A percentile compares a stretch with the other conserved stretches of the same genome.
phyloP scores from a whole-genome alignment of 2,113 vertebrate genomes.

The Aldabrachelys gigantea region DNA sequence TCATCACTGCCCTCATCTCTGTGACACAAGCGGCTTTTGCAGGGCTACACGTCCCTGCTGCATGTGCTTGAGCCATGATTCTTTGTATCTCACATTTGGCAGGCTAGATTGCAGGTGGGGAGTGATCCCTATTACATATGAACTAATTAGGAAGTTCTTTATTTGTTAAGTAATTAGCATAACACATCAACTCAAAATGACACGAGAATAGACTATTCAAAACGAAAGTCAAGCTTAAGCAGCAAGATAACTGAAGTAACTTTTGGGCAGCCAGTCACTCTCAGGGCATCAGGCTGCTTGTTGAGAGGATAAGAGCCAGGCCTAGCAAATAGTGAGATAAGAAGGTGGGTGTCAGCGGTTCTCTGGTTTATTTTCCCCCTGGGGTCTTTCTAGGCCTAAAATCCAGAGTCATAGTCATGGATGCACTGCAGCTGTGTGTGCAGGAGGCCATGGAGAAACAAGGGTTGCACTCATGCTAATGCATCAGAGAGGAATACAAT shows the following conservation, averaged over 20 bases:
- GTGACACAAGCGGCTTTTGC: constrained; percentile 3
- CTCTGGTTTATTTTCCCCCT: too few relatives aligned
- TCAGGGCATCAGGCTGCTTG: neutral
- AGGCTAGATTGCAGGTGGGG: neutral
- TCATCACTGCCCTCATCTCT: neutral
- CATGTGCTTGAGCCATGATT: neutral
- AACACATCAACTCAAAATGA: constrained; percentile 55
- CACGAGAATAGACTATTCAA: constrained; percentile 32
- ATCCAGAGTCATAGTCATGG: neutral
- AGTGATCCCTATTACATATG: neutral
- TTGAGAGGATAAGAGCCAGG: neutral
- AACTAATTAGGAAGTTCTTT: constrained; percentile 47
- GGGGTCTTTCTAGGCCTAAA: neutral
- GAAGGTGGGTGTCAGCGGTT: neutral
- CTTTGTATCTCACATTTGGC: neutral
- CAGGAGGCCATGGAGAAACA: neutral
- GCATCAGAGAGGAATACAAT: neutral
- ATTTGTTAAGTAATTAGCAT: constrained; percentile 53
- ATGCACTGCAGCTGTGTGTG: neutral
- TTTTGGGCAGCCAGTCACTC: neutral
- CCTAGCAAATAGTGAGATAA: neutral
- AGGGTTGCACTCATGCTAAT: too few relatives aligned
- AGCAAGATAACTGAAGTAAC: constrained; percentile 1
- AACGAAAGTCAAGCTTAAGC: constrained; percentile 31
- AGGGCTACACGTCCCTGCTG: neutral